Percentiles rank a stretch among this genome's conserved stretches.
These are phyloP conservation scores for Rissa tridactyla DNA, from an alignment of 2,113 vertebrate genomes.

Conservation along the genomic window DNA sequence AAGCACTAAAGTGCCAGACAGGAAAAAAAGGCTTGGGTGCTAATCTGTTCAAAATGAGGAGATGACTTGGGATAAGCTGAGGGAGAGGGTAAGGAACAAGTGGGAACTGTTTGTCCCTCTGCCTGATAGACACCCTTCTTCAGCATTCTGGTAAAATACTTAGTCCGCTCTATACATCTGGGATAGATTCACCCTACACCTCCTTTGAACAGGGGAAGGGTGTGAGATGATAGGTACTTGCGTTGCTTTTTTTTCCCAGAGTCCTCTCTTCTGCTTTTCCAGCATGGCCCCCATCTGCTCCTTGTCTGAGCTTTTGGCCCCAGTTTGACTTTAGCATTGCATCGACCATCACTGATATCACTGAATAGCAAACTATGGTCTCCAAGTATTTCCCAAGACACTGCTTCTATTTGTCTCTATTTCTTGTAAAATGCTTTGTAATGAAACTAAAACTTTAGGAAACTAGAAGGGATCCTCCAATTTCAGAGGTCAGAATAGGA, in stretches of 20 bases:
- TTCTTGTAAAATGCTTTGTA: neutral
- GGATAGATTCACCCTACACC: neutral
- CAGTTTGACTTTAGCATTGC: neutral
- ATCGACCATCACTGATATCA: neutral
- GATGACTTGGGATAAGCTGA: neutral
- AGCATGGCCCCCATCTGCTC: neutral
- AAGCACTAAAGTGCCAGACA: constrained; percentile 47
- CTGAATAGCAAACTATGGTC: neutral
- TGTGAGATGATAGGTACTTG: neutral
- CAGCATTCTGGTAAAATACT: neutral
- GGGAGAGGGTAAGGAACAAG: neutral
- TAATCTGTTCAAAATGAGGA: constrained; percentile 41
- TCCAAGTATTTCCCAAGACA: neutral
- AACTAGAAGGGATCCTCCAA: neutral
- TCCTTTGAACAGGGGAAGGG: neutral
- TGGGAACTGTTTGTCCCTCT: neutral
- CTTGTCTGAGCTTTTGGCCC: neutral
- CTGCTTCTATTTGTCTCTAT: neutral
- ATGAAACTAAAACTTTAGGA: neutral
- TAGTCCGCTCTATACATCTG: neutral
- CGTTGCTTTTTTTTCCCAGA: neutral
- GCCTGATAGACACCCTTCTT: neutral
- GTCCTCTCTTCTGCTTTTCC: neutral
- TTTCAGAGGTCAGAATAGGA: neutral
- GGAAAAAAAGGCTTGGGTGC: constrained; percentile 1